Conservation (phyloP, 2,797 vertebrate genomes). For the Lagorchestes hirsutus region DNA sequence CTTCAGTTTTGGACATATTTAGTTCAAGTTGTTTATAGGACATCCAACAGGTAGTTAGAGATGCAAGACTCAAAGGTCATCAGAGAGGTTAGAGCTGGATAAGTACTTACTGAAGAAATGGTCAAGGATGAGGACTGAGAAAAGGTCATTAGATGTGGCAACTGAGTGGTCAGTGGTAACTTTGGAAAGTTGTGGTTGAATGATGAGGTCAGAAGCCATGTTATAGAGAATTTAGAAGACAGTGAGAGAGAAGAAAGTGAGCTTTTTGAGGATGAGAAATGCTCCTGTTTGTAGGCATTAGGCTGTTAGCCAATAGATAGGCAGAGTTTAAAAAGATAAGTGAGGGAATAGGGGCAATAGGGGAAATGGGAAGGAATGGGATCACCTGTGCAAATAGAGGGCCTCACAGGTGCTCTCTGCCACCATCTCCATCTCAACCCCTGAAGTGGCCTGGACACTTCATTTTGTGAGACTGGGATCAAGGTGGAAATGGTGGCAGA, state of each 20-base stretch:
- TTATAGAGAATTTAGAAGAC: not conserved
- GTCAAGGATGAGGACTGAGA: too few relatives aligned
- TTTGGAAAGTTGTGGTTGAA: not conserved
- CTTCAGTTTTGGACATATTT: not conserved
- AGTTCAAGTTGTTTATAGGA: not conserved
- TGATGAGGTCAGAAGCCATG: not conserved
- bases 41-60: not conserved
- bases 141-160: not conserved
- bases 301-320: too few relatives aligned
- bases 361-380: not conserved
- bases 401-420: not conserved
- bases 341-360: too few relatives aligned
- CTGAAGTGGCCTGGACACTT: not conserved
- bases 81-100: not conserved
- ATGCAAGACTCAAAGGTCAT: not conserved
- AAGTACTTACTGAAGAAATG: not conserved
- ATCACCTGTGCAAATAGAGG: not conserved
- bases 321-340: too few relatives aligned
- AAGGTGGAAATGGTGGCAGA: not conserved
- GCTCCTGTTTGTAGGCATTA: too few relatives aligned
- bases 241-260: not conserved
- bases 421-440: not conserved
- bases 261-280: not conserved
- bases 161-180: not conserved
- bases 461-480: not conserved